Evolutionary conservation across 2,888 invertebrate species (phyloP).

Genomic region (Scaptomyza polygonia): DNA sequence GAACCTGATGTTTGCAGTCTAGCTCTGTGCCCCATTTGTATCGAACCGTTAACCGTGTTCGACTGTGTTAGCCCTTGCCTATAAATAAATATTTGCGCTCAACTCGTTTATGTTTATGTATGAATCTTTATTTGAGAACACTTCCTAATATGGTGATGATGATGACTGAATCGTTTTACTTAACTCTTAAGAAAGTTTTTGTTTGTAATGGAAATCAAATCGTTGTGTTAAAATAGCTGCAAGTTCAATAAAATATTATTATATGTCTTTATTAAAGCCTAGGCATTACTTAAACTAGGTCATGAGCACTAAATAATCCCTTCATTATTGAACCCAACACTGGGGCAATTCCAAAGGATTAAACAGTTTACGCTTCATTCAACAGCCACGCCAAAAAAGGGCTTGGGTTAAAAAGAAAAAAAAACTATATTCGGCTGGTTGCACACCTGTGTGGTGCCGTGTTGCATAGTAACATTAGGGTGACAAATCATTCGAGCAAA

Average conservation of each 20-base stretch:
- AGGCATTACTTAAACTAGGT: conserved; percentile 54
- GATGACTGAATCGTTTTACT: conserved; percentile 35
- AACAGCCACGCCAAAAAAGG: conserved; percentile 25
- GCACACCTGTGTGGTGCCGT: conserved; percentile 46
- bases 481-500: conserved; percentile 47
- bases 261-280: neutral
- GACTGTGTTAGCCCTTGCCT: conserved; percentile 20
- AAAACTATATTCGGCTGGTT: conserved; percentile 61
- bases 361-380: conserved; percentile 70
- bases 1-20: neutral
- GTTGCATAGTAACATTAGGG: conserved; percentile 10
- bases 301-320: conserved; percentile 41
- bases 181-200: neutral
- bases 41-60: conserved; percentile 45
- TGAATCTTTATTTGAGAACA: neutral
- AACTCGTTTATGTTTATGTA: conserved; percentile 35
- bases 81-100: conserved; percentile 69
- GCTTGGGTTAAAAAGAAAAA: conserved; percentile 10
- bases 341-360: conserved; percentile 24
- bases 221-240: too few relatives aligned
- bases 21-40: conserved; percentile 16
- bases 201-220: too few relatives aligned
- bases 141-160: conserved; percentile 49
- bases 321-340: neutral
- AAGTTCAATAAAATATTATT: too few relatives aligned